Conservation (phyloP, 1,140 invertebrate genomes). For the Dinothrombium tinctorium region DNA sequence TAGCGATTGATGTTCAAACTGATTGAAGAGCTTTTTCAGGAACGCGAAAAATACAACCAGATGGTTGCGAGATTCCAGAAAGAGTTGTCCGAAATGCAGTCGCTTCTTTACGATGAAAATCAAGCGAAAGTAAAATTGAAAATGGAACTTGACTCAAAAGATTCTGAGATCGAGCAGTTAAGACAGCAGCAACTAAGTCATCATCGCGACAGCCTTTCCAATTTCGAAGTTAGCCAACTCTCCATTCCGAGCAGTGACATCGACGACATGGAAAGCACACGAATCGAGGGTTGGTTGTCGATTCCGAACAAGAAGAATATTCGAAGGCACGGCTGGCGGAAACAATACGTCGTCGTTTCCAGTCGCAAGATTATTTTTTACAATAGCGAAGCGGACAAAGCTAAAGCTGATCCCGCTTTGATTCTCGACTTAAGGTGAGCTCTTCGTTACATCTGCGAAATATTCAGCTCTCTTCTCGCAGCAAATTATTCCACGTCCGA, state of each 20-base stretch:
- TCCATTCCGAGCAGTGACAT: slow-evolving; percentile 2
- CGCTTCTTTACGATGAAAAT: slow-evolving; percentile 35
- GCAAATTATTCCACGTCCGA: slow-evolving; percentile 94
- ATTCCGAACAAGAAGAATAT: slow-evolving; percentile 89
- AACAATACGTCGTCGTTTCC: slow-evolving; percentile 87
- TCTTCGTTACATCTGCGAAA: background rate
- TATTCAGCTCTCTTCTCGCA: slow-evolving; percentile 20
- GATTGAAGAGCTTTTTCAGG: slow-evolving; percentile 26
- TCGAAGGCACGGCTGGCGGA: slow-evolving; percentile 80
- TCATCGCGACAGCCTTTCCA: background rate
- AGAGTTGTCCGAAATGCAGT: slow-evolving; percentile 61
- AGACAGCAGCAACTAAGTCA: background rate
- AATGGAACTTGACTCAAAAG: slow-evolving; percentile 89
- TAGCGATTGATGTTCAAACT: background rate
- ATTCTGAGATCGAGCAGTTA: slow-evolving; percentile 78
- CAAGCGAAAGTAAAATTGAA: slow-evolving; percentile 47
- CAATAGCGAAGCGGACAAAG: slow-evolving; percentile 76
- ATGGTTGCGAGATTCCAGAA: slow-evolving; percentile 55
- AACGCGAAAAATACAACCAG: slow-evolving; percentile 76
- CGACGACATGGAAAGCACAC: slow-evolving; percentile 25
- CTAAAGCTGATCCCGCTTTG: slow-evolving; percentile 76
- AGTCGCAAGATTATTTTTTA: slow-evolving; percentile 95
- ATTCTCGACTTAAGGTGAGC: slow-evolving; percentile 77
- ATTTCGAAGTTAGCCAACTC: background rate
- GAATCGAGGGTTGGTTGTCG: slow-evolving; percentile 83